Conservation (phyloP, 2,888 invertebrate species). For the Pseudeuparius sepicola region DNA sequence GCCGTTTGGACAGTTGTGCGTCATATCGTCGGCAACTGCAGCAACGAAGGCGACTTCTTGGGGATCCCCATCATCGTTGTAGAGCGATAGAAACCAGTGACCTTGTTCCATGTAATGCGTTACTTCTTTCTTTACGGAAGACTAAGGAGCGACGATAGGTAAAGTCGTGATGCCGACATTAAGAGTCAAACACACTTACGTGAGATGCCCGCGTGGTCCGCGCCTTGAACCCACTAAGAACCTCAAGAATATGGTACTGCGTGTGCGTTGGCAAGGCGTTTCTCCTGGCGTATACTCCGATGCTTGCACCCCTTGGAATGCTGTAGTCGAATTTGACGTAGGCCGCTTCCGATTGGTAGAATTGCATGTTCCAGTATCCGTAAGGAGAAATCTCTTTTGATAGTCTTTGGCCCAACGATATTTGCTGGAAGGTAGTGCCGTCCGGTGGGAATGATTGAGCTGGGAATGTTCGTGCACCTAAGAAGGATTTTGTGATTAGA, state of each 20-base stretch:
- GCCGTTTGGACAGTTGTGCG: constrained; percentile 90
- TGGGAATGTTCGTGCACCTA: constrained; percentile 81
- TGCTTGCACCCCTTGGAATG: constrained; percentile 82
- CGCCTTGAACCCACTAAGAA: constrained; percentile 81
- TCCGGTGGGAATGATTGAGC: constrained; percentile 87
- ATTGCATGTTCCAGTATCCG: constrained; percentile 96
- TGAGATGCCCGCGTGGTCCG: constrained; percentile 75
- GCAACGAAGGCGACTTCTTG: constrained; percentile 81
- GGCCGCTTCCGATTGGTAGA: constrained; percentile 87
- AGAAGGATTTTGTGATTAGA: too few relatives aligned
- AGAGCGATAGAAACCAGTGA: constrained; percentile 90
- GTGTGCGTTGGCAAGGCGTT: constrained; percentile 94
- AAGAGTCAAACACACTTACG: too few relatives aligned
- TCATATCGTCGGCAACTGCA: constrained; percentile 82
- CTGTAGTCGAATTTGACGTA: constrained; percentile 93
- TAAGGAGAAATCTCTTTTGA: constrained; percentile 86
- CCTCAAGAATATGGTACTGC: constrained; percentile 92
- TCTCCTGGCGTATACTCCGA: constrained; percentile 89
- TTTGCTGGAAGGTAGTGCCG: constrained; percentile 85
- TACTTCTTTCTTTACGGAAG: constrained; percentile 82
- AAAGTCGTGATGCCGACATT: too few relatives aligned
- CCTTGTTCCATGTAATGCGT: constrained; percentile 94
- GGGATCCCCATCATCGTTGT: constrained; percentile 90
- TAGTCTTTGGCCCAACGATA: constrained; percentile 76
- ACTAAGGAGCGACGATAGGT: too few relatives aligned